Conservation (phyloP, 2,113 vertebrate species). For the Hydrolagus affinis region DNA sequence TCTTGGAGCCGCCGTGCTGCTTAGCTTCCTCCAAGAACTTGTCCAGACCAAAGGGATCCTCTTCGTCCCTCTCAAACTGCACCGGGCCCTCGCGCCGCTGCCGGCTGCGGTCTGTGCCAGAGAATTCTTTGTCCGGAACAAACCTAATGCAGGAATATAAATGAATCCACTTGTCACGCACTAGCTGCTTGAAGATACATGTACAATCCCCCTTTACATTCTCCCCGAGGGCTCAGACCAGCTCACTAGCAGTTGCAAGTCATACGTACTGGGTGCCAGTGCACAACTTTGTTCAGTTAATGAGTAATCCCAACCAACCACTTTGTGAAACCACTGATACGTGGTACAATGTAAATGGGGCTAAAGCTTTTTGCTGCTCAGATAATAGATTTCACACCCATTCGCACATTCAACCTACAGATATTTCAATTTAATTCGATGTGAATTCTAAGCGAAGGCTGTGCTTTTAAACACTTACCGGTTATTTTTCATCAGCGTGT, state of each 20-base stretch:
- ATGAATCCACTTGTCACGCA: not conserved
- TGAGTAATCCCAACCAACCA: too few relatives aligned
- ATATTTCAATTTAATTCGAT: too few relatives aligned
- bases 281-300: too few relatives aligned
- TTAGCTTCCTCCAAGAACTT: slow-evolving; percentile 98
- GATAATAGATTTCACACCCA: too few relatives aligned
- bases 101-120: slow-evolving; percentile 70
- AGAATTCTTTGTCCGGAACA: slow-evolving; percentile 89
- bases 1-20: slow-evolving; percentile 90
- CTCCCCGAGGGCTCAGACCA: not conserved
- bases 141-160: slow-evolving; percentile 59
- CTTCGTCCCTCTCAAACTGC: slow-evolving; percentile 73
- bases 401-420: too few relatives aligned
- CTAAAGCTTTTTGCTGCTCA: too few relatives aligned
- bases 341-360: too few relatives aligned
- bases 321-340: too few relatives aligned
- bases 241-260: not conserved
- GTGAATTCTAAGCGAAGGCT: too few relatives aligned
- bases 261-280: not conserved
- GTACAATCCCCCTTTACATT: not conserved
- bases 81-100: slow-evolving; percentile 85
- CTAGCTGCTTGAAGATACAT: too few relatives aligned
- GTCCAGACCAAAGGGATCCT: slow-evolving; percentile 96
- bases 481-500: slow-evolving; percentile 78
- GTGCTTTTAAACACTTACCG: slow-evolving; percentile 54